Evolutionary conservation across 2,888 invertebrate species (phyloP).

Genomic region (Cynaeus angustus): DNA sequence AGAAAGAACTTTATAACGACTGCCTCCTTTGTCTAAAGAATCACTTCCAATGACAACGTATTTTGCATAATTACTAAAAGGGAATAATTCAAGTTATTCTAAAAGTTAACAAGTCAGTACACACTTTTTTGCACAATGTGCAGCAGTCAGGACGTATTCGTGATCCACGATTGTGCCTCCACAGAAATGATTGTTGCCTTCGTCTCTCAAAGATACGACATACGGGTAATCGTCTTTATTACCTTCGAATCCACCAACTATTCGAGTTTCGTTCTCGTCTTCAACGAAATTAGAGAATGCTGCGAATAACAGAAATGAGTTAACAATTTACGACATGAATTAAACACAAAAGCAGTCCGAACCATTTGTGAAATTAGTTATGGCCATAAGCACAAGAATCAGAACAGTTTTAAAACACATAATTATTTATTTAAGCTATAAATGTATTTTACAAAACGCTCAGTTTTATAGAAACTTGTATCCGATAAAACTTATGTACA

Average conservation of each 20-base stretch:
- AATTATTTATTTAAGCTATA: no score
- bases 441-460: no score
- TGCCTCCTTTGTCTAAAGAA: slow-evolving; percentile 27
- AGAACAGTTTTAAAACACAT: no score
- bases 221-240: slow-evolving; percentile 34
- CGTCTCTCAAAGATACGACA: slow-evolving; percentile 20
- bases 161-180: slow-evolving; percentile 28
- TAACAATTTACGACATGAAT: neutral
- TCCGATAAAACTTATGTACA: no score
- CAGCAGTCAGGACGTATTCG: slow-evolving; percentile 26
- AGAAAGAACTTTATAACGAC: slow-evolving; percentile 14
- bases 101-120: no score
- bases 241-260: slow-evolving; percentile 32
- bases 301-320: neutral
- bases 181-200: slow-evolving; percentile 25
- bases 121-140: slow-evolving; percentile 26
- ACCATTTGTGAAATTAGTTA: neutral
- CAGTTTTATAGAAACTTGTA: no score
- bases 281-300: neutral
- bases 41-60: slow-evolving; percentile 30
- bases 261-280: slow-evolving; percentile 24
- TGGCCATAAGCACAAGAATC: neutral
- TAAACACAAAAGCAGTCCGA: neutral
- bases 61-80: slow-evolving; percentile 21
- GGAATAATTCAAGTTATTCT: neutral